Base-by-base conservation (phyloP, 92 coral and sea anemone species). In the Parazoanthus darwini region DNA sequence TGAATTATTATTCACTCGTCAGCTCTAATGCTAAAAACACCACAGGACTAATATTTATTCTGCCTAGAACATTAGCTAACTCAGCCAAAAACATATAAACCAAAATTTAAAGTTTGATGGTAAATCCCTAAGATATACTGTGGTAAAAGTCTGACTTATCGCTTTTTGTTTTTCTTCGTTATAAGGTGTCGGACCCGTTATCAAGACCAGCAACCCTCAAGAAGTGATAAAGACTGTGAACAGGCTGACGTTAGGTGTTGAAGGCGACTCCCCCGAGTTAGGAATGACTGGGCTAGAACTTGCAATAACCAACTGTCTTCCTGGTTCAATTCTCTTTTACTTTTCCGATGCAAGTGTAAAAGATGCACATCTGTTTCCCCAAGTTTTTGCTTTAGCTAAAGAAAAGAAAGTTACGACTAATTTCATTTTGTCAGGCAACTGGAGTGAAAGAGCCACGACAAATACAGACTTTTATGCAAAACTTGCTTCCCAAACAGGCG, bases 231-330 rank as follows among this genome's bases (percentile, higher is more conserved):
- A 43, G 37, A 88, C 93, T 50, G 95, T 91, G 6, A 91, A 86
- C 63, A 56, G 35, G 37, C 81, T 93, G 46, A 56, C 37, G 8
- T 88, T 90, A n/a, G 1, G 0, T 50, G 93, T 92, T 3, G 95
- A 93, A 16, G 93, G 90, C 3, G 95, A 93, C 50, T 93, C 93
- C 33, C 91, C 95, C 2, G 95, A 93, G 77, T 42, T 93, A 72
- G 93, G 92, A 26, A 82, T 93, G 93, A 48, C 79, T 22, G 95
- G 92, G 58, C 85, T 93, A 78, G 86, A 82, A 86, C 86, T 86
- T 80, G 95, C 93, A 23, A 80, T 93, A 5, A 79, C 82, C 80
- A 80, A 89, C 91, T 85, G 93, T 73, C 78, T 86, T 14, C 92
- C 95, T 0, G 88, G 91, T 46, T 91, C 87, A 9, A 78, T 3